phyloP scores from a whole-genome alignment of 2,113 vertebrate species.

The Spheniscus mendiculus region DNA sequence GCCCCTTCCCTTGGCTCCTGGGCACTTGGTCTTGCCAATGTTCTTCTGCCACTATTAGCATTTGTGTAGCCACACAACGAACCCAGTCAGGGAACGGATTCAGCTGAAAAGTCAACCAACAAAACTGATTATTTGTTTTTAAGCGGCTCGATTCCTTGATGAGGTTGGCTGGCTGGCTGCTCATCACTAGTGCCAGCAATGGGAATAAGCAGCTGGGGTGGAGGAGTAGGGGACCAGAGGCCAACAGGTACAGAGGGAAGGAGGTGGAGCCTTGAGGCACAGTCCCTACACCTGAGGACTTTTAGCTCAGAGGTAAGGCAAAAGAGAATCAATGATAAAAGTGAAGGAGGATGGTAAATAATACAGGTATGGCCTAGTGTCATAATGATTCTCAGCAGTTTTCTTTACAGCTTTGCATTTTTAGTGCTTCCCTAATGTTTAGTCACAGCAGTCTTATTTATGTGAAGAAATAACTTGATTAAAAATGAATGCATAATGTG shows the following conservation, averaged over 20 bases:
- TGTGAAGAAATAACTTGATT: conserved; percentile 66
- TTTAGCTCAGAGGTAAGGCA: neutral
- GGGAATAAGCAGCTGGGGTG: neutral
- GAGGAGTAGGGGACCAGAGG: neutral
- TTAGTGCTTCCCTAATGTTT: conserved; percentile 50
- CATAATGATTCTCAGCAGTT: conserved; percentile 50
- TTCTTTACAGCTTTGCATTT: conserved; percentile 56
- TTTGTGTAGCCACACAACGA: neutral
- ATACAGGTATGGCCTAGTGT: neutral
- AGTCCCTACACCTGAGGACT: neutral
- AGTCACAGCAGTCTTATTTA: conserved; percentile 58
- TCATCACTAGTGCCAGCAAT: neutral
- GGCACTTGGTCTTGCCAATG: neutral
- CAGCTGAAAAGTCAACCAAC: neutral
- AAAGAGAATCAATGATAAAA: neutral
- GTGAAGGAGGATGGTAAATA: neutral
- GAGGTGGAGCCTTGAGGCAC: neutral
- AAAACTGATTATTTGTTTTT: neutral
- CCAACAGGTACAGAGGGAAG: neutral
- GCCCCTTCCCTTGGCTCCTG: neutral
- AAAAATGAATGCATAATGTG: conserved; percentile 57
- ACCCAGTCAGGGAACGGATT: neutral
- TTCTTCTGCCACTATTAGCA: neutral
- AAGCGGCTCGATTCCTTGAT: neutral
- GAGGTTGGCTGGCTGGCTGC: neutral